Conservation (phyloP, 2,888 invertebrate genomes). For the Plebejus melissa region DNA sequence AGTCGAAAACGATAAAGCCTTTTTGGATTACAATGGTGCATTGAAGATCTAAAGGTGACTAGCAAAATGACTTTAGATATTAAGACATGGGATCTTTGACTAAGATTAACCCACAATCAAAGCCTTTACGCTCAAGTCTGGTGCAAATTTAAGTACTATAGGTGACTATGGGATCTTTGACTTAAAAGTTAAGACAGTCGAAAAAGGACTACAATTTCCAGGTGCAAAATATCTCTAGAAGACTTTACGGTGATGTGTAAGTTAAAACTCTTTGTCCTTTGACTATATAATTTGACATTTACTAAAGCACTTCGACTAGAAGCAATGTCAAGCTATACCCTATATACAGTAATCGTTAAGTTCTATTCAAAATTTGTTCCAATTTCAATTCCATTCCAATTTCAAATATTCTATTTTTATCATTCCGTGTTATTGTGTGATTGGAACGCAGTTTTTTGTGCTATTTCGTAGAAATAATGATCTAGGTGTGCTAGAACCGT, state of each 20-base stretch:
- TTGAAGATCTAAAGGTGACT: no score
- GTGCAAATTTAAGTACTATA: background rate
- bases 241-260: background rate
- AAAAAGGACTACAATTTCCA: background rate
- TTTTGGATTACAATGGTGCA: no score
- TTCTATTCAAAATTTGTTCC: background rate
- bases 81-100: no score
- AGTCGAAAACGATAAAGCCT: background rate
- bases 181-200: background rate
- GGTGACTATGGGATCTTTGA: background rate
- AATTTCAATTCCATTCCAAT: background rate
- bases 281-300: background rate
- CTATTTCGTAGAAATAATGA: slow-evolving; percentile 28
- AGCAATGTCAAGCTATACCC: slow-evolving; percentile 16
- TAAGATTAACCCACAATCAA: background rate
- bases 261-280: background rate
- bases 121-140: background rate
- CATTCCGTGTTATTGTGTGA: slow-evolving; percentile 1
- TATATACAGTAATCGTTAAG: background rate
- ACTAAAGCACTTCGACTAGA: background rate
- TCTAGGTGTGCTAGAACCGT: slow-evolving; percentile 66
- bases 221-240: background rate
- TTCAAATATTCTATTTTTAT: background rate
- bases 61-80: no score
- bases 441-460: slow-evolving; percentile 15